phyloP scores from a whole-genome alignment of 2,113 vertebrate species.

The Bubo scandiacus region DNA sequence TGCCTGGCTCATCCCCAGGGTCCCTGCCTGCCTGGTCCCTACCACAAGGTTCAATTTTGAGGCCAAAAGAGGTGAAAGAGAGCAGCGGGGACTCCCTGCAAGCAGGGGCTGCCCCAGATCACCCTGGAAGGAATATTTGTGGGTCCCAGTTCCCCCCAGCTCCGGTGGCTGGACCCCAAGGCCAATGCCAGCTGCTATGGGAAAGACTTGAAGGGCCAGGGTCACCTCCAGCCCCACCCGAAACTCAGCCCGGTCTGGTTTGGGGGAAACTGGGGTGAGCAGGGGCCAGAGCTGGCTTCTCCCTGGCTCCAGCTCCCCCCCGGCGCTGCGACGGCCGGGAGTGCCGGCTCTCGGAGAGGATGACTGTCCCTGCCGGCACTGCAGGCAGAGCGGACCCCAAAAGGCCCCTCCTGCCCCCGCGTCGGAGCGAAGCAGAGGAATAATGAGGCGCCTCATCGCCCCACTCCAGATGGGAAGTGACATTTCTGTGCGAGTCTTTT shows the following conservation, averaged over 20 bases:
- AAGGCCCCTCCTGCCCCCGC: background rate
- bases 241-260: background rate
- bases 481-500: background rate
- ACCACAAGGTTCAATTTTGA: background rate
- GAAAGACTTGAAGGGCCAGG: background rate
- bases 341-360: no score
- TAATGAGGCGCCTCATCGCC: background rate
- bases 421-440: background rate
- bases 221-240: background rate
- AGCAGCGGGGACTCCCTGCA: rapidly evolving
- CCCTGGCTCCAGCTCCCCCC: background rate
- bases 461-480: background rate
- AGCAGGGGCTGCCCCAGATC: background rate
- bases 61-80: background rate
- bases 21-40: background rate
- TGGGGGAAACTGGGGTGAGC: background rate
- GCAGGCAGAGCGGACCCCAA: no score
- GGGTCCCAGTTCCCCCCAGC: background rate
- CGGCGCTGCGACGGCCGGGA: rapidly evolving
- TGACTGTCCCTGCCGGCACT: background rate
- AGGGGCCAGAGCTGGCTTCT: background rate
- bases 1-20: background rate
- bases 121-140: background rate
- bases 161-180: background rate
- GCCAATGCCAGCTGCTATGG: background rate